phyloP scores from a whole-genome alignment of 2,113 vertebrate species.

The Lynx canadensis region DNA sequence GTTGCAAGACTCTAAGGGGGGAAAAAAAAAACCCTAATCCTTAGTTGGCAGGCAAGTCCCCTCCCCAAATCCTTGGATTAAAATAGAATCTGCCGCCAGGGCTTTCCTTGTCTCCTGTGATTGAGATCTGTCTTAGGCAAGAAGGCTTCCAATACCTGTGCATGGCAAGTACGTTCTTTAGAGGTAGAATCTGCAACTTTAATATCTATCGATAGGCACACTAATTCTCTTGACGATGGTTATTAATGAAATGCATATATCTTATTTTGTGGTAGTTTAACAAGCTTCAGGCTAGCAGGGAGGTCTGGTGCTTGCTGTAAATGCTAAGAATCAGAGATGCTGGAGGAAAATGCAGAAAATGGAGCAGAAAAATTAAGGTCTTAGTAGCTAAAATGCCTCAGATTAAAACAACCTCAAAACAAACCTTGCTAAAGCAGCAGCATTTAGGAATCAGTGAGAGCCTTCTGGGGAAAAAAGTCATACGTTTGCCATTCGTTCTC shows the following conservation, averaged over 20 bases:
- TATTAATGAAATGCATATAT: constrained; percentile 83
- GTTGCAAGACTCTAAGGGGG: constrained; percentile 47
- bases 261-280: constrained; percentile 79
- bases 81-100: constrained; percentile 71
- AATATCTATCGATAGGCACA: constrained; percentile 80
- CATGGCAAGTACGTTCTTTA: constrained; percentile 62
- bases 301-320: constrained; percentile 76
- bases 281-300: constrained; percentile 75
- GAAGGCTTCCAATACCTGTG: constrained; percentile 20
- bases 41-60: constrained; percentile 64
- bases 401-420: constrained; percentile 76
- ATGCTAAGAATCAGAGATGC: constrained; percentile 73
- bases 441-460: constrained; percentile 22
- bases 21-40: constrained; percentile 51
- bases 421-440: constrained; percentile 72
- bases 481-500: not conserved
- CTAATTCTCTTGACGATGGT: constrained; percentile 83
- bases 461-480: not conserved
- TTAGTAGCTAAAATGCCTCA: constrained; percentile 80
- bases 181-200: constrained; percentile 77
- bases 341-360: constrained; percentile 81
- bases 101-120: constrained; percentile 66
- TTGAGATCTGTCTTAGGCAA: constrained; percentile 68
- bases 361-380: constrained; percentile 80
- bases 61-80: constrained; percentile 77